Evolutionary conservation across 2,888 invertebrate species (phyloP), one percentile per base, ranked within the genome.

Genomic region (Andrena dorsata): DNA sequence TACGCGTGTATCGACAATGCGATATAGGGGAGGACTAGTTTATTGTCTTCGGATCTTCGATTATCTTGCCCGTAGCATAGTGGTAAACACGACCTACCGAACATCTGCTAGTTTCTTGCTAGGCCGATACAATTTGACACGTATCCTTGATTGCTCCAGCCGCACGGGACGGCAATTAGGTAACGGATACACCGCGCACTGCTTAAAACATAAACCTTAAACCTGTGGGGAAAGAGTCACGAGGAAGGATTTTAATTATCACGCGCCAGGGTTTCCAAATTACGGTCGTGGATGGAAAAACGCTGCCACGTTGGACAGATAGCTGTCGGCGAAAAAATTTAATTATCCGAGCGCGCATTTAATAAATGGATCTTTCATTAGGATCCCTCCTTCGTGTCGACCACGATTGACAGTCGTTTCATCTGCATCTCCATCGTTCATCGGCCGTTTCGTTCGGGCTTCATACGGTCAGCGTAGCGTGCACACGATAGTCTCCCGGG

Each of bases 281-380:
- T 10, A 8, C 56, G 10, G 10, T 23, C 4, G 10, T 10, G 10
- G 23, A 20, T 23, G 20, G 2, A 56, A 26, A 56, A 56, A 10
- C 23, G 56, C 23, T 10, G 23, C 13, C 56, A 10, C 56, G 23
- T 10, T 56, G 10, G 56, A 26, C 23, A 56, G 56, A 56, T 23
- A 20, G 20, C 6, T 30, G 20, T 53, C 41, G 23, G 23, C 6
- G 49, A 49, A 16, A 60, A 30, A 70, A 26, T 63, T 61, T 13
- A 64, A 56, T 10, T 35, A 6, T 4, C 10, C 23, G 20, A 10
- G 8, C 28, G 20, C n/a, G 8, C 28, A 10, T 30, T 51, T 64
- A 41, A 61, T 26, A 53, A 78, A 41, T 60, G 51, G 26, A 73
- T 58, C 16, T 58, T 60, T 65, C 65, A 16, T 65, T 65, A 68